Evolutionary conservation across 2,113 vertebrate species (phyloP), one percentile per base, ranked within the genome.

Genomic region (Equus przewalskii): DNA sequence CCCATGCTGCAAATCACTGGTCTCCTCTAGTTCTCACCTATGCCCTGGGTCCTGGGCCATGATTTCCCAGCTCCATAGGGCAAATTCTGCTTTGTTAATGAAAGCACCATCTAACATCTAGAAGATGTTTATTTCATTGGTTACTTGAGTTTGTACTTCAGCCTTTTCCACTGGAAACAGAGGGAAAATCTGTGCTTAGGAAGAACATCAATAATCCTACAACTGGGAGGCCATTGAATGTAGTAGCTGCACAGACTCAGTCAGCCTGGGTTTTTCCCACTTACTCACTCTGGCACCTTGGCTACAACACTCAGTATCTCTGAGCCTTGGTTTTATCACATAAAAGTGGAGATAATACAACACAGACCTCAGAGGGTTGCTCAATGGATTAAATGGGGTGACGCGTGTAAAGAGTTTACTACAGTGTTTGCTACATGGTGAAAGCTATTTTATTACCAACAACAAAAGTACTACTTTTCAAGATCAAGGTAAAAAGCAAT

Each of bases 171-270:
- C 13, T n/a, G 15, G n/a, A 88, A 83, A 65, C 36, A 73, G 22
- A 90, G 70, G 41, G 13, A 54, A 72, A 89, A 82, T 30, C 30
- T 33, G 41, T 22, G 22, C 28, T 69, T 89, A 62, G 18, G 83
- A 33, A 62, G 22, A 89, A 87, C 26, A 89, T 64, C 51, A 24
- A 58, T 54, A 69, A 51, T 8, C 30, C 14, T 26, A 14, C 26
- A 73, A 4, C 3, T 60, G 12, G 12, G 33, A 41, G 30, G 44
- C 33, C 58, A 65, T 2, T 24, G 26, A 30, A 5, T 21, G 5
- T 1, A 10, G 36, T 10, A 7, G 54, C 10, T 6, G 1, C 12
- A 26, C 0, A 14, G 33, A 41, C 36, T 7, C n/a, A 2, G 5
- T 9, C 22, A 54, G 51, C 14, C 26, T 46, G 12, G 7, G 64